Conservation (phyloP, 2,888 invertebrate genomes). For the Megaustenia siamemsis region DNA sequence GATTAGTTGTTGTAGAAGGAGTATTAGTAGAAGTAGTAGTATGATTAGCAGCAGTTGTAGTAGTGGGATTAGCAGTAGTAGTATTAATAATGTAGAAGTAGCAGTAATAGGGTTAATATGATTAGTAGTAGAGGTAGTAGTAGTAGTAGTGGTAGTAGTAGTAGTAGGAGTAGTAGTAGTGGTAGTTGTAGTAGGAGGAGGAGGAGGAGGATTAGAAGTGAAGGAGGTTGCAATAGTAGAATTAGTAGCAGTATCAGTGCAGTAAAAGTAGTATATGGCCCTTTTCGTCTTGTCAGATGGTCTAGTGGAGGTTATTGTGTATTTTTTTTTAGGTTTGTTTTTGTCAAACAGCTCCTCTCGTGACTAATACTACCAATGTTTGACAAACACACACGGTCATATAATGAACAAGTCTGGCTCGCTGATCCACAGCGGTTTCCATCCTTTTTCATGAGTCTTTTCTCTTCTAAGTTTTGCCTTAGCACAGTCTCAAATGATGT, state of each 20-base stretch:
- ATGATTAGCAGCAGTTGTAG: not conserved
- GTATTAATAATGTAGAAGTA: not conserved
- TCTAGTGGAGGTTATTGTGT: no score
- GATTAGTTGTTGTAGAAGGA: not conserved
- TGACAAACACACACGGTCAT: no score
- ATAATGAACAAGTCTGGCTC: no score
- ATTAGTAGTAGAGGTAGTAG: not conserved
- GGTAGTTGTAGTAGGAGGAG: not conserved
- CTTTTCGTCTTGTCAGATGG: no score
- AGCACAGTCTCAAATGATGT: no score
- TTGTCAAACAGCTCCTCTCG: no score
- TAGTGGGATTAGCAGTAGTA: not conserved
- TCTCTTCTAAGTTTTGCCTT: no score
- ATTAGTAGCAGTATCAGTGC: not conserved
- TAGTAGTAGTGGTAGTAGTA: slow-evolving; percentile 1
- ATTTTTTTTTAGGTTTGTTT: no score
- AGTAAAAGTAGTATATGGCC: not conserved
- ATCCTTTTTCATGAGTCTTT: no score
- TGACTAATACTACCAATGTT: no score
- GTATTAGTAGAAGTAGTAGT: not conserved
- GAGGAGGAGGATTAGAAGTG: not conserved
- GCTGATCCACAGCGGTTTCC: no score
- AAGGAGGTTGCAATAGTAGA: not conserved
- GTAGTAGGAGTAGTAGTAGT: slow-evolving; percentile 10
- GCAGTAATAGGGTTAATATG: not conserved